phyloP scores from a whole-genome alignment of 2,888 invertebrate species.

The Cabera pusaria region DNA sequence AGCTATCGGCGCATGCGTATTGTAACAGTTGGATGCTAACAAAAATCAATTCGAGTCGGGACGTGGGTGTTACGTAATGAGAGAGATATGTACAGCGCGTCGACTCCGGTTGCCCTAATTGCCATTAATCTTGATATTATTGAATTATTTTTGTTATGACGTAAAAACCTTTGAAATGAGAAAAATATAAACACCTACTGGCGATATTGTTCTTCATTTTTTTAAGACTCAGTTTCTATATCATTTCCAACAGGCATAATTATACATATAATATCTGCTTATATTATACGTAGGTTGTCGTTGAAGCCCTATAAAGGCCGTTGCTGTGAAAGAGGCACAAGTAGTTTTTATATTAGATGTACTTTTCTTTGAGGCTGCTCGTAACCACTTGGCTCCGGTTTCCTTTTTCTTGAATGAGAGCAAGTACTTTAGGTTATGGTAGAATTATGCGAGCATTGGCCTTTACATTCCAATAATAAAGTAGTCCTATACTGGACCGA shows the following conservation, averaged over 20 bases:
- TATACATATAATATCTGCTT: too few species aligned
- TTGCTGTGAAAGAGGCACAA: conserved; percentile 7
- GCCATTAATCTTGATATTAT: conserved; percentile 38
- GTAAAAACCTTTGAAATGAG: too few species aligned
- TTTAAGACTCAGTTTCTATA: too few species aligned
- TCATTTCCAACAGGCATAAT: too few species aligned
- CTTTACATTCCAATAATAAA: too few species aligned
- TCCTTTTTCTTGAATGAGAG: conserved; percentile 1
- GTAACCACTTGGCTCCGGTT: conserved; percentile 1
- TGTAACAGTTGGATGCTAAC: conserved; percentile 51
- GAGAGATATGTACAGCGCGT: conserved; percentile 56
- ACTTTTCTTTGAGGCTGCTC: conserved; percentile 16
- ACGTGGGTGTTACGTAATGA: conserved; percentile 79
- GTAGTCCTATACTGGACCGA: too few species aligned
- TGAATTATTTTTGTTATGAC: conserved; percentile 13
- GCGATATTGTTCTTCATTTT: too few species aligned
- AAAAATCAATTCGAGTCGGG: conserved; percentile 76
- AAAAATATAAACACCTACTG: too few species aligned
- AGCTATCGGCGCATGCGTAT: conserved; percentile 67
- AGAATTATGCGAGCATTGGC: conserved; percentile 5
- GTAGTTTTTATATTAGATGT: conserved; percentile 14
- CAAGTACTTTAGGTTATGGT: too few species aligned
- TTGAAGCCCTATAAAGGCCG: conserved; percentile 15
- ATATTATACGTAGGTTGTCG: too few species aligned
- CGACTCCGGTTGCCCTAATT: conserved; percentile 60